Evolutionary conservation across 2,797 vertebrate genomes (phyloP).

Genomic region (Cetoscarus ocellatus): DNA sequence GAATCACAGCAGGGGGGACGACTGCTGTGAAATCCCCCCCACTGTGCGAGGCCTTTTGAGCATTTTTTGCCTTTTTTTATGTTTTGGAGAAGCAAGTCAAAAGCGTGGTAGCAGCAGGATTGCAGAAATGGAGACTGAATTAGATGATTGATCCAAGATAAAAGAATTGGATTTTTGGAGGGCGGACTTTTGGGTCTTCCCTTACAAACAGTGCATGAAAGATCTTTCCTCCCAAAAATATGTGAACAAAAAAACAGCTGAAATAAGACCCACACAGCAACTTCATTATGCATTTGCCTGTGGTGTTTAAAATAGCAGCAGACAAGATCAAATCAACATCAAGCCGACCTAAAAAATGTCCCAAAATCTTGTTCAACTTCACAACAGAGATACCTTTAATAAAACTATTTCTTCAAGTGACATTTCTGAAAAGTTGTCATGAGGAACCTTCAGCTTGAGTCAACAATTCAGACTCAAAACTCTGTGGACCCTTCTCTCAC

Average conservation of each 20-base stretch:
- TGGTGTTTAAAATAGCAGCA: not conserved
- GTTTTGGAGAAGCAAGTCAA: not conserved
- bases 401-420: no score
- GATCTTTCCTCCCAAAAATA: not conserved
- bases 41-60: slow-evolving; percentile 25
- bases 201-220: not conserved
- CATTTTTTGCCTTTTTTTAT: slow-evolving; percentile 4
- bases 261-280: not conserved
- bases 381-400: not conserved
- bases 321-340: not conserved
- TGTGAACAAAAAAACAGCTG: not conserved
- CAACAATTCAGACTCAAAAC: no score
- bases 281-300: not conserved
- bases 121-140: slow-evolving; percentile 4
- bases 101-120: not conserved
- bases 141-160: not conserved
- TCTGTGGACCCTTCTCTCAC: no score
- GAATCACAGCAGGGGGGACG: slow-evolving; percentile 52
- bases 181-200: not conserved
- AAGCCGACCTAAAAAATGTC: not conserved
- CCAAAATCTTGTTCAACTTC: not conserved
- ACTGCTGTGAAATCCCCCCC: slow-evolving; percentile 33
- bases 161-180: not conserved
- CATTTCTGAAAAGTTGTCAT: no score
- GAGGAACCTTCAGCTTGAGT: no score